These are phyloP conservation scores for Bombus consobrinus DNA, from an alignment of 1,140 invertebrate species.

Conservation along the genomic window DNA sequence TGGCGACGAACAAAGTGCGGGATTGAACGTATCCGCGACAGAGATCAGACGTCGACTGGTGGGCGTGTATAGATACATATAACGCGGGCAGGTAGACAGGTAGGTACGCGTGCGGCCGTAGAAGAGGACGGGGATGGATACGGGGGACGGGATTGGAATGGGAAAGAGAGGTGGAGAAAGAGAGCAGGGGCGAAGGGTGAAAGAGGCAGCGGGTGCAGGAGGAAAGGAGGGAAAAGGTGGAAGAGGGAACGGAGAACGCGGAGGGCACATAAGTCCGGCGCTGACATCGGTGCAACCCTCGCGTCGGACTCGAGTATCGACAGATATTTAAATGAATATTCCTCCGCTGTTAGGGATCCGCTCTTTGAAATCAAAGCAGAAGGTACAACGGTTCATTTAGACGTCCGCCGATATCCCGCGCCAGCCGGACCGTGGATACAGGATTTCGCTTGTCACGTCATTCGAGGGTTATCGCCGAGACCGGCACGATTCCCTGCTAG, in stretches of 20 bases:
- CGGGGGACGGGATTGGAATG: no score
- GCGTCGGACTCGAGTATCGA: slow-evolving; percentile 77
- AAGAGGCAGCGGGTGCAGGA: slow-evolving; percentile 11
- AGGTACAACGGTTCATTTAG: slow-evolving; percentile 74
- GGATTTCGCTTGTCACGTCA: slow-evolving; percentile 76
- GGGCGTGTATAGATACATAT: slow-evolving; percentile 48
- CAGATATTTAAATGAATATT: slow-evolving; percentile 83
- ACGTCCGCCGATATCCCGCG: slow-evolving; percentile 71
- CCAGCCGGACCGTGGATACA: slow-evolving; percentile 61
- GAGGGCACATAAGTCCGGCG: slow-evolving; percentile 76
- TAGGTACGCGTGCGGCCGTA: slow-evolving; percentile 28
- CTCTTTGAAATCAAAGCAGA: slow-evolving; percentile 79
- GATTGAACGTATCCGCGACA: slow-evolving; percentile 60
- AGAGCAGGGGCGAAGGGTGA: neutral
- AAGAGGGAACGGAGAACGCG: slow-evolving; percentile 37
- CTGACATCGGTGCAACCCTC: slow-evolving; percentile 63
- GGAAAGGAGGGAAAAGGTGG: neutral
- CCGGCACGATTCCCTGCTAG: slow-evolving; percentile 54
- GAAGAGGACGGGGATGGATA: slow-evolving; percentile 13
- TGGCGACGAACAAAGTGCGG: slow-evolving; percentile 55
- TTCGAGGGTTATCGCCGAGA: slow-evolving; percentile 61
- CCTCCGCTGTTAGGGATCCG: slow-evolving; percentile 73
- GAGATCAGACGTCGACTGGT: slow-evolving; percentile 62
- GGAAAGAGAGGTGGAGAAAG: no score
- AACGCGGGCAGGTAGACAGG: slow-evolving; percentile 48